Conservation (phyloP, 2,888 invertebrate genomes). For the Adineta ricciae region DNA sequence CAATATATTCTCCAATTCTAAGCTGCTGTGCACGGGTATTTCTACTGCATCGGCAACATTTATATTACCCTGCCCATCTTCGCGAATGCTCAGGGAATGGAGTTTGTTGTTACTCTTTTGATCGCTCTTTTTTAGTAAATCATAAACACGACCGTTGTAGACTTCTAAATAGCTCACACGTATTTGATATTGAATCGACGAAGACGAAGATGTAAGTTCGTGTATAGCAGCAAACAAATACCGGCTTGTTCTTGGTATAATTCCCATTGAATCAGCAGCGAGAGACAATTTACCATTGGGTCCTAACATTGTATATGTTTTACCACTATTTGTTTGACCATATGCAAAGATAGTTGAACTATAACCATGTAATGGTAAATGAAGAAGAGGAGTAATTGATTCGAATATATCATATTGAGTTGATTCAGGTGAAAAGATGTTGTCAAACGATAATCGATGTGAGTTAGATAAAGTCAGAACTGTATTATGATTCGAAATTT, state of each 20-base stretch:
- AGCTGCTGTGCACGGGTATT: neutral
- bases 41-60: conserved; percentile 5
- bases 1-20: conserved; percentile 14
- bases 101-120: neutral
- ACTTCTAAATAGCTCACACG: conserved; percentile 17
- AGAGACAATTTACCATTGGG: neutral
- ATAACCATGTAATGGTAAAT: conserved; percentile 20
- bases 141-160: conserved; percentile 13
- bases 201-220: neutral
- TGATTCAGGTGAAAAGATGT: neutral
- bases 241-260: conserved; percentile 15
- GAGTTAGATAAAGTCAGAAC: neutral
- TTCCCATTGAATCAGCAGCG: neutral
- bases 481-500: neutral
- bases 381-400: conserved; percentile 13
- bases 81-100: neutral
- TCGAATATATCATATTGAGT: conserved; percentile 2
- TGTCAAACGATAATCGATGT: neutral
- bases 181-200: neutral
- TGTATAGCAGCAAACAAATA: conserved; percentile 14
- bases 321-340: conserved; percentile 17
- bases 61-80: conserved; percentile 4
- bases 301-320: conserved; percentile 13
- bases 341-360: conserved; percentile 14
- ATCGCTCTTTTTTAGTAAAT: neutral